Conservation (phyloP, 1,140 invertebrate genomes). For the Piezodorus guildinii region DNA sequence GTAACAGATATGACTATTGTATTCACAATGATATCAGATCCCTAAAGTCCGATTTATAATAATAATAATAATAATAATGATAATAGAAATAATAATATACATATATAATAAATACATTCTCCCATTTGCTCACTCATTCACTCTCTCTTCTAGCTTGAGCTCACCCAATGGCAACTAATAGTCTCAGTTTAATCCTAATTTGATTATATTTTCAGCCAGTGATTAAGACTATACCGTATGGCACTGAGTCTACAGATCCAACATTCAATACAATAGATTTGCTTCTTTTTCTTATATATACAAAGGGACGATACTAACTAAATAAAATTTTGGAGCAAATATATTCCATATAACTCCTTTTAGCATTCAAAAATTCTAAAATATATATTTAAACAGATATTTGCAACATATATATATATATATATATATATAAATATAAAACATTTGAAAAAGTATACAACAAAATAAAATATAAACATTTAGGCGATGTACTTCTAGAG, state of each 20-base stretch:
- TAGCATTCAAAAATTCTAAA: constrained; percentile 15
- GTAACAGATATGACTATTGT: constrained; percentile 14
- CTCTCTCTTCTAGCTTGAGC: too few relatives aligned
- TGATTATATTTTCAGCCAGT: constrained; percentile 1
- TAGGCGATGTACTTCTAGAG: not conserved
- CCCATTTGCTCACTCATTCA: too few relatives aligned
- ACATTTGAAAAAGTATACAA: constrained; percentile 16
- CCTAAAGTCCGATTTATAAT: too few relatives aligned
- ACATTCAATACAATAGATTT: not conserved
- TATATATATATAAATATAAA: constrained; percentile 21
- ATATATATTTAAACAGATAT: not conserved
- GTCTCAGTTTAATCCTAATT: not conserved
- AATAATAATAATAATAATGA: too few relatives aligned
- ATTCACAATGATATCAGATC: constrained; percentile 4
- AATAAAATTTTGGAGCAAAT: not conserved
- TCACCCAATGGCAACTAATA: too few relatives aligned
- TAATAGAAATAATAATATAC: too few relatives aligned
- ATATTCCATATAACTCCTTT: constrained; percentile 4
- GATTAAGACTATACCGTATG: constrained; percentile 5
- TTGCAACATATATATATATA: constrained; percentile 14
- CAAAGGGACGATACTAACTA: constrained; percentile 1
- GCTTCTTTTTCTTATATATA: not conserved
- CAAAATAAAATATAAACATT: constrained; percentile 13
- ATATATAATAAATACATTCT: too few relatives aligned
- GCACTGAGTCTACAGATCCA: constrained; percentile 6